A percentile compares a stretch with the other conserved stretches of the same genome.
Conservation (phyloP, 2,888 invertebrate species). For the Graphium colonna region DNA sequence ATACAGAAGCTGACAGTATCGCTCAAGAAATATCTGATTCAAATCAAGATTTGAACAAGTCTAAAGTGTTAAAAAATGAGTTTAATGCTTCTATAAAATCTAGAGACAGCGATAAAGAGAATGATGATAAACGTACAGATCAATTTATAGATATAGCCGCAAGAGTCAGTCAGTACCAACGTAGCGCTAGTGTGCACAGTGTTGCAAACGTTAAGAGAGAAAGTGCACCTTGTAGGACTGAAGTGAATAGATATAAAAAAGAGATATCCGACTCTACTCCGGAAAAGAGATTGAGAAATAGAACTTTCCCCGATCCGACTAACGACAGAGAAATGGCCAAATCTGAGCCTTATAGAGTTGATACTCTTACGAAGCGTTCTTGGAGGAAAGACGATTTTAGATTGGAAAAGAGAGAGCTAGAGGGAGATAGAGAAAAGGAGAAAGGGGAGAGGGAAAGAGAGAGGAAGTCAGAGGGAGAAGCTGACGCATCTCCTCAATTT, state of each 20-base stretch:
- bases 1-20: constrained; percentile 81
- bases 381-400: constrained; percentile 66
- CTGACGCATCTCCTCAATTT: constrained; percentile 77
- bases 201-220: constrained; percentile 64
- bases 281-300: constrained; percentile 69
- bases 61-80: constrained; percentile 64
- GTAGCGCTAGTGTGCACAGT: constrained; percentile 68
- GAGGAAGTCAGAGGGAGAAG: constrained; percentile 51
- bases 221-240: constrained; percentile 66
- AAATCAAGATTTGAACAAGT: constrained; percentile 52
- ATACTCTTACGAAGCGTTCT: constrained; percentile 64
- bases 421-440: constrained; percentile 55
- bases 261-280: constrained; percentile 76
- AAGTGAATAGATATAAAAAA: constrained; percentile 72
- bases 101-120: constrained; percentile 87
- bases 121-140: constrained; percentile 68
- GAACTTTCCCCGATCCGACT: constrained; percentile 73
- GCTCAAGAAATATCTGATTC: constrained; percentile 78
- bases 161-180: constrained; percentile 68
- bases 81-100: constrained; percentile 79
- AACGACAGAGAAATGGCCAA: constrained; percentile 71
- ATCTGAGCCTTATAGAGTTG: constrained; percentile 67
- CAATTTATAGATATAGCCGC: constrained; percentile 67
- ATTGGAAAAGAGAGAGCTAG: constrained; percentile 51
- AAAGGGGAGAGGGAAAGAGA: constrained; percentile 60